A percentile compares a stretch with the other conserved stretches of the same genome.
phyloP scores from a whole-genome alignment of 2,888 invertebrate genomes.

The Epinotia bilunana region DNA sequence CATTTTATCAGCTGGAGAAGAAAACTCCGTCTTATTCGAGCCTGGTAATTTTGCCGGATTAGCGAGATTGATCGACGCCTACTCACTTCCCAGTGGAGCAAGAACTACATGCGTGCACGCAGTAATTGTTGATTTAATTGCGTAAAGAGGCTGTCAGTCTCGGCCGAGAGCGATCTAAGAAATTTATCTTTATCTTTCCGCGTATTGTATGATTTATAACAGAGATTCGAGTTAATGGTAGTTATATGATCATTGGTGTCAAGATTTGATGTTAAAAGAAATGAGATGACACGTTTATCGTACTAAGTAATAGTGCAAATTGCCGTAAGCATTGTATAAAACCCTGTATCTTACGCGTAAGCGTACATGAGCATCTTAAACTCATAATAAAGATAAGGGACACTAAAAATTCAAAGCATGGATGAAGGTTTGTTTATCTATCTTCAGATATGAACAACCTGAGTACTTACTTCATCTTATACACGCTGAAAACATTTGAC shows the following conservation, averaged over 20 bases:
- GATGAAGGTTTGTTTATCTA: too few relatives aligned
- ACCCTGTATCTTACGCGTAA: background rate
- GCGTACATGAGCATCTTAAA: too few relatives aligned
- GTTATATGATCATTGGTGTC: background rate
- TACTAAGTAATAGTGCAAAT: background rate
- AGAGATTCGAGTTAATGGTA: background rate
- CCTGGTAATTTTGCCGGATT: conserved; percentile 34
- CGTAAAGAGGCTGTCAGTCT: conserved; percentile 4
- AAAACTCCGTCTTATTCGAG: conserved; percentile 24
- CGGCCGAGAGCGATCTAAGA: background rate
- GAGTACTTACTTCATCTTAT: too few relatives aligned
- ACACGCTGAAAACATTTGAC: too few relatives aligned
- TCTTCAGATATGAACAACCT: too few relatives aligned
- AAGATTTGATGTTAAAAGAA: background rate
- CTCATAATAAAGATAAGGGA: too few relatives aligned
- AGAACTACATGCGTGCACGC: conserved; percentile 18
- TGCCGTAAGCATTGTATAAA: background rate
- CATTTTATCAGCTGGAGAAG: conserved; percentile 31
- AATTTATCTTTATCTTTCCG: conserved; percentile 18
- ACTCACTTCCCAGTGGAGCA: conserved; percentile 4
- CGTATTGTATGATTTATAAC: background rate
- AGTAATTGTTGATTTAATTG: conserved; percentile 24
- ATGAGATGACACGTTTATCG: background rate
- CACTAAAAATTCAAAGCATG: too few relatives aligned
- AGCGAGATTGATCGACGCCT: conserved; percentile 31